Evolutionary conservation across 2,888 invertebrate species (phyloP), one percentile per base, ranked within the genome.

Genomic region (Catonia carolina): DNA sequence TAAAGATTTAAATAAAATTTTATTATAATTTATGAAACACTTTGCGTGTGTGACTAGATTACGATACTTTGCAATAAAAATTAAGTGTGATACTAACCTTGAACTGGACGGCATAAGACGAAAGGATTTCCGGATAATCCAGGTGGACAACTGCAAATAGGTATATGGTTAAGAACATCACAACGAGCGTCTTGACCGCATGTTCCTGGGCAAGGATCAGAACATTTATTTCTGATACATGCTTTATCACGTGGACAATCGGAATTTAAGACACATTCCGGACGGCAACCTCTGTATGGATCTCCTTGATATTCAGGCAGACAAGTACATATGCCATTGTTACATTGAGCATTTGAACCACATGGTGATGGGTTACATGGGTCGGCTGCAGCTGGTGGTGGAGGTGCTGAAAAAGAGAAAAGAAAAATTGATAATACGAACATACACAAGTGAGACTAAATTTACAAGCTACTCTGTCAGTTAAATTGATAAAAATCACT

Each of bases 281-380:
- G 89, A 62, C 84, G 79, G 67, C 89, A 89, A 18, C 83, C 83
- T 27, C 77, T 71, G 67, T 83, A 84, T 33, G 89, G 87, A 73
- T 87, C 84, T 41, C 89, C 89, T 56, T 79, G 78, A 68, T 84
- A 86, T 65, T 85, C 85, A n/a, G 76, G 73, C 55, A 83, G 69
- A 67, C 89, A 89, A 14, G 81, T 78, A 68, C 89, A 89, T 59
- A 78, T 70, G 18, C 84, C 84, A 63, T 82, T 78, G 60, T 74
- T 73, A 67, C 76, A 76, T 53, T 75, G 72, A 7, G 81, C 75
- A 63, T 78, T 77, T 10, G 76, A 63, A 15, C 85, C 86, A 68
- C 86, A 87, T 17, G 86, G 84, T 23, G 84, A 83, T 41, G 86
- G 86, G 66, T 81, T 77, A 69, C 89, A 89, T n/a, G 83, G 84